Evolutionary conservation across 2,797 vertebrate species (phyloP).

Genomic region (Hipposideros larvatus): DNA sequence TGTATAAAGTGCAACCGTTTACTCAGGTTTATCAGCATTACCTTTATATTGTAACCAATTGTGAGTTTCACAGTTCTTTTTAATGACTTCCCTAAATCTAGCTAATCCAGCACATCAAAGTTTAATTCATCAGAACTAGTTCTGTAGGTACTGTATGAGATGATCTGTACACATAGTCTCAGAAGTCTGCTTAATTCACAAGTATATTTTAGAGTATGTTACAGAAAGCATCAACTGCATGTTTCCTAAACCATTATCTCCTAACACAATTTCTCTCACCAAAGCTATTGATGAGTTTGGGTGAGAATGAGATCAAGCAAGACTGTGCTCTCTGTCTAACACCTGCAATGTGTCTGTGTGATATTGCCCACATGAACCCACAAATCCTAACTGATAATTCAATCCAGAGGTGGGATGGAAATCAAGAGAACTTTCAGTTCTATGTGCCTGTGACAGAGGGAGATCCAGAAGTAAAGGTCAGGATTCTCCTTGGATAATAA

Average conservation of each 20-base stretch:
- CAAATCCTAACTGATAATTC: background rate
- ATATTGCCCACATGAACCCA: background rate
- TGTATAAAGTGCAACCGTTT: background rate
- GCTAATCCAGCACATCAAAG: background rate
- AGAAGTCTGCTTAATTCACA: background rate
- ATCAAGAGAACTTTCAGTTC: background rate
- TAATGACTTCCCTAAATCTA: background rate
- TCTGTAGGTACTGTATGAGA: background rate
- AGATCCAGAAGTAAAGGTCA: background rate
- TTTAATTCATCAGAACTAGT: conserved; percentile 10
- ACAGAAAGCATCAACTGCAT: background rate
- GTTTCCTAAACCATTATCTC: background rate
- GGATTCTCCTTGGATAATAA: background rate
- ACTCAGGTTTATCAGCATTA: background rate
- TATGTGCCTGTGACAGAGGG: background rate
- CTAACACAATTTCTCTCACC: background rate
- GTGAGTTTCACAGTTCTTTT: background rate
- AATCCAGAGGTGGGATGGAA: background rate
- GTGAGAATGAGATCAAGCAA: background rate
- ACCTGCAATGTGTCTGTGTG: background rate
- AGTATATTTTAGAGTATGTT: background rate
- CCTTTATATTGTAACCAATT: background rate
- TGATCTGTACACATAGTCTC: background rate
- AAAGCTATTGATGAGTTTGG: background rate
- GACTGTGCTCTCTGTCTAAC: background rate